Conservation (phyloP, 2,888 invertebrate species). For the Cremastobaeus sp. region DNA sequence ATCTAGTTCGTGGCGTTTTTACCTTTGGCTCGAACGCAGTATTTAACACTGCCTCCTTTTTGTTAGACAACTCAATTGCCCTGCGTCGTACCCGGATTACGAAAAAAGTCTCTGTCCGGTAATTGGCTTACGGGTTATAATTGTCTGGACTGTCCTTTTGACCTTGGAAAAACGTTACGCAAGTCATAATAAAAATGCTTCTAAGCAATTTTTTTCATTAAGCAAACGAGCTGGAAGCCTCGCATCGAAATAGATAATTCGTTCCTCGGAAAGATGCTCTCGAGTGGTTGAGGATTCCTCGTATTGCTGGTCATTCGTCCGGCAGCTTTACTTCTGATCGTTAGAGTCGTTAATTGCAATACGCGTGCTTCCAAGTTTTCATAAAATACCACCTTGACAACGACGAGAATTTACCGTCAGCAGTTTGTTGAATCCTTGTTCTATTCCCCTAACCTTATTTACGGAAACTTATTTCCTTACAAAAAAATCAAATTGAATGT, state of each 20-base stretch:
- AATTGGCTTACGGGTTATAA: no score
- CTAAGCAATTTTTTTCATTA: slow-evolving; percentile 12
- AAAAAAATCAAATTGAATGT: no score
- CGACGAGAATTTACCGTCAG: slow-evolving; percentile 15
- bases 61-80: no score
- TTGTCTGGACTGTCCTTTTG: no score
- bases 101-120: no score
- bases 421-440: slow-evolving; percentile 42
- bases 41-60: no score
- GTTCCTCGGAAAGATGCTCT: slow-evolving; percentile 30
- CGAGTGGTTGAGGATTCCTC: slow-evolving; percentile 34
- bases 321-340: slow-evolving; percentile 46
- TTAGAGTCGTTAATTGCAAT: slow-evolving; percentile 49
- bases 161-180: neutral
- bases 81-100: no score
- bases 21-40: neutral
- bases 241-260: slow-evolving; percentile 42
- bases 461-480: no score
- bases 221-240: slow-evolving; percentile 29
- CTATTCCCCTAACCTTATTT: no score
- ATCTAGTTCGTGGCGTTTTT: slow-evolving; percentile 32
- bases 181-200: slow-evolving; percentile 21
- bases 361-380: slow-evolving; percentile 55
- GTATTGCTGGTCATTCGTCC: slow-evolving; percentile 48
- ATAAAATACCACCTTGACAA: slow-evolving; percentile 48